Base-by-base conservation (phyloP, 1,140 invertebrate genomes). In the Eulimnadia texana region DNA sequence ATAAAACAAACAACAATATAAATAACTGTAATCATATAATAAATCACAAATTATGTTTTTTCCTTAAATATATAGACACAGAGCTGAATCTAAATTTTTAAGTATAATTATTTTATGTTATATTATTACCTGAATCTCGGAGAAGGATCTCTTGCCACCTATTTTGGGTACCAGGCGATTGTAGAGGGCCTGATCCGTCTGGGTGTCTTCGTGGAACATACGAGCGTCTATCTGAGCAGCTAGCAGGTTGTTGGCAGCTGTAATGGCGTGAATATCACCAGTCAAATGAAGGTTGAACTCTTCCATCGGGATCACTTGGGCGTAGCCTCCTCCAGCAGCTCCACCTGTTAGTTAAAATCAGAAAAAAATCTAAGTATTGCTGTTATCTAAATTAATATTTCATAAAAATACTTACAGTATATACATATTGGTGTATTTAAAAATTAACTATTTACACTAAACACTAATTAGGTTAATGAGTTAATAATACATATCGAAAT, bases 251-350 rank as follows among this genome's bases (percentile, higher is more conserved):
- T 99, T 98, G 6, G 97, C 96, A 3, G 93, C 94, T 0, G 90
- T 89, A 3, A 99, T 88, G 0, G 96, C 96, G 73, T 99, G 97
- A 65, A 99, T 98, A 71, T 99, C 97, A 19, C 95, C 97, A 6
- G 96, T 99, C 53, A 99, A 77, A 74, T 99, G 97, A 10, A 99
- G 80, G 76, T 99, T 99, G 72, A 99, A 98, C 68, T 99, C 97
- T 75, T 99, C 95, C 97, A 99, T 99, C 0, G 97, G 96, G 67
- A 99, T 98, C 0, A 98, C 93, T 57, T 75, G 81, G 16, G 82
- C 80, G 74, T 98, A 98, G 22, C 94, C 94, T 63, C 93, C 93
- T 19, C 93, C 93, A 60, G 93, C 92, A 51, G 93, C 93, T 13
- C 93, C 93, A 52, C 92, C 84, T 83, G 60, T 24, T n/a, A n/a